These are phyloP conservation scores for Leistus spinibarbis DNA, from an alignment of 2,888 invertebrate genomes.

Conservation along the genomic window DNA sequence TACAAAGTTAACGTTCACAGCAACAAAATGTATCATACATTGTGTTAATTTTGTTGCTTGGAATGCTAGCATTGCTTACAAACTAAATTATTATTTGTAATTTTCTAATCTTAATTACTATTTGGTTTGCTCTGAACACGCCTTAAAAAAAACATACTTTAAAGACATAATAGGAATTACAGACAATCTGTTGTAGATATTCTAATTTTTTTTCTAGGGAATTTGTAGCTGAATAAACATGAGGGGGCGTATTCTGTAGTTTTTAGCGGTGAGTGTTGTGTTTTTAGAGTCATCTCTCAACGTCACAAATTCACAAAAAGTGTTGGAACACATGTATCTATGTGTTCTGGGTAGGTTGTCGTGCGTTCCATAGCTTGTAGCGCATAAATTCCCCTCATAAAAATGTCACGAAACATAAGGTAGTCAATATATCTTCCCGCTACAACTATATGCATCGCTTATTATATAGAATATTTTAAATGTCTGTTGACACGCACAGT, in stretches of 20 bases:
- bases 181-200: neutral
- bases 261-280: neutral
- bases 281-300: slow-evolving; percentile 9
- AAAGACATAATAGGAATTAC: too few relatives aligned
- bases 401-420: slow-evolving; percentile 51
- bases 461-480: neutral
- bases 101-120: too few relatives aligned
- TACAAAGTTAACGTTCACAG: too few relatives aligned
- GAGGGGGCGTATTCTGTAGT: neutral
- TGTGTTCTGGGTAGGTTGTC: neutral
- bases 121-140: too few relatives aligned
- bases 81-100: too few relatives aligned
- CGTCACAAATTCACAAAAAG: slow-evolving; percentile 5
- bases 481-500: neutral
- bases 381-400: slow-evolving; percentile 51
- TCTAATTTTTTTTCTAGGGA: neutral
- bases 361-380: neutral
- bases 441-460: neutral
- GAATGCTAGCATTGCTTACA: too few relatives aligned
- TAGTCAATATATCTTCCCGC: slow-evolving; percentile 51
- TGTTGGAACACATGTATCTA: slow-evolving; percentile 1
- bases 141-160: too few relatives aligned
- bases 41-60: too few relatives aligned
- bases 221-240: neutral
- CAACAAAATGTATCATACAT: too few relatives aligned